Percentiles rank a stretch among this genome's conserved stretches.
Conservation (phyloP, 2,113 vertebrate genomes). For the Garra rufa region DNA sequence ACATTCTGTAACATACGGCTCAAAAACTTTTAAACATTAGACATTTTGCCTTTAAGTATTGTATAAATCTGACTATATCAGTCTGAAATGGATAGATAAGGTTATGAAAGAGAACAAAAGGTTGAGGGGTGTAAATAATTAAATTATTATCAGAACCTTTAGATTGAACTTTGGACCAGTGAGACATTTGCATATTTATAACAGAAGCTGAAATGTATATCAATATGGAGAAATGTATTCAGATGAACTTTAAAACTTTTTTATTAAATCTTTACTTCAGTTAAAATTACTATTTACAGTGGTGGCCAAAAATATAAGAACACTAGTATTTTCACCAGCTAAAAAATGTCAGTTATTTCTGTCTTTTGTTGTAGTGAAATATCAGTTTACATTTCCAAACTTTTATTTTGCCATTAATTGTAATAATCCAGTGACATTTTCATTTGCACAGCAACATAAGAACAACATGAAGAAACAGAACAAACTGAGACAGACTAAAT, state of each 20-base stretch:
- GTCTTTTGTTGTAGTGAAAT: no score
- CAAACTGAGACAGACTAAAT: no score
- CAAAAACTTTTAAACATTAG: background rate
- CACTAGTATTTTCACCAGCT: no score
- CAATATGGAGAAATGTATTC: background rate
- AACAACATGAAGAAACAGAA: no score
- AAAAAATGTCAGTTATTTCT: no score
- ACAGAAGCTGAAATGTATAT: background rate
- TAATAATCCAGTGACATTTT: no score
- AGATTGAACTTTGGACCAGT: background rate
- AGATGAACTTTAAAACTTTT: background rate
- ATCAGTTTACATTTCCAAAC: no score
- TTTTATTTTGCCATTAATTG: no score
- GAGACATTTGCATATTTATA: background rate
- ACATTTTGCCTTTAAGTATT: background rate
- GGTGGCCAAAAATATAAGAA: no score
- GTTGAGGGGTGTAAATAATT: background rate
- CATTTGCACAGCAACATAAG: no score
- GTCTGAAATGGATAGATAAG: background rate
- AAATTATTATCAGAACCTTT: background rate
- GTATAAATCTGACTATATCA: background rate
- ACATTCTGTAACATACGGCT: background rate
- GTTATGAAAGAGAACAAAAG: background rate
- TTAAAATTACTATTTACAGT: background rate
- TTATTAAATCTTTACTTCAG: no score